Evolutionary conservation across 2,113 vertebrate species (phyloP).

Genomic region (Sarotherodon lohbergeri): DNA sequence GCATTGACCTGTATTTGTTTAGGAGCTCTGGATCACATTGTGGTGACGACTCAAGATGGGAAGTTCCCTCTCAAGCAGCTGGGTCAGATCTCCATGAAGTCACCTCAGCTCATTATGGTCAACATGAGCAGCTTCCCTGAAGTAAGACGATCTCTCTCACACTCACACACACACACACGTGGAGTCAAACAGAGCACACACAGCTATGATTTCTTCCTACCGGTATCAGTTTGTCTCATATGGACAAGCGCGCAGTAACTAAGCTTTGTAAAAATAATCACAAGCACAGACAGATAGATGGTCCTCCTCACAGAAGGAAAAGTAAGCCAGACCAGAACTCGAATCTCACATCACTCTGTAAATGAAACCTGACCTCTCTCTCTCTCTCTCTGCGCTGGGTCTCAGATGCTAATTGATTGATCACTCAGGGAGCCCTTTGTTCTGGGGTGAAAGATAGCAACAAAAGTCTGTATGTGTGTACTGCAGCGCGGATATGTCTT

Average conservation of each 20-base stretch:
- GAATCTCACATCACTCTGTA: conserved; percentile 27
- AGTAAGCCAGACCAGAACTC: conserved; percentile 43
- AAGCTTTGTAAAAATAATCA: conserved; percentile 50
- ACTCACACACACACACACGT: not conserved
- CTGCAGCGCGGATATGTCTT: conserved; percentile 23
- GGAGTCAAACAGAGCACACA: not conserved
- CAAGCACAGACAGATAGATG: conserved; percentile 32
- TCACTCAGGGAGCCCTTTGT: conserved; percentile 58
- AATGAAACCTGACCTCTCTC: conserved; percentile 57
- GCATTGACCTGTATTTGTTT: conserved; percentile 6
- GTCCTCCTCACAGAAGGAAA: not conserved
- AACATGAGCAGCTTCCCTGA: conserved; percentile 93
- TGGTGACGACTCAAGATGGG: conserved; percentile 84
- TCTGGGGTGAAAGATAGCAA: conserved; percentile 60
- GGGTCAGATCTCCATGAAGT: conserved; percentile 92
- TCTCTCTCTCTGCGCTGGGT: conserved; percentile 9
- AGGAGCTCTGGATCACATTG: conserved; percentile 91
- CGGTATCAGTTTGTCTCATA: conserved; percentile 17
- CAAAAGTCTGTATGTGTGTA: conserved; percentile 13
- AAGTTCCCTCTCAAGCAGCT: conserved; percentile 94
- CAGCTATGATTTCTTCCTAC: not conserved
- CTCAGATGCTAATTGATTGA: conserved; percentile 61
- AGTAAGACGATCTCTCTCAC: conserved; percentile 69
- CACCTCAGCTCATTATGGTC: conserved; percentile 85
- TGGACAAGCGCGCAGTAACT: conserved; percentile 19